Conservation (phyloP, 2,113 vertebrate species). For the Sapayoa aenigma region DNA sequence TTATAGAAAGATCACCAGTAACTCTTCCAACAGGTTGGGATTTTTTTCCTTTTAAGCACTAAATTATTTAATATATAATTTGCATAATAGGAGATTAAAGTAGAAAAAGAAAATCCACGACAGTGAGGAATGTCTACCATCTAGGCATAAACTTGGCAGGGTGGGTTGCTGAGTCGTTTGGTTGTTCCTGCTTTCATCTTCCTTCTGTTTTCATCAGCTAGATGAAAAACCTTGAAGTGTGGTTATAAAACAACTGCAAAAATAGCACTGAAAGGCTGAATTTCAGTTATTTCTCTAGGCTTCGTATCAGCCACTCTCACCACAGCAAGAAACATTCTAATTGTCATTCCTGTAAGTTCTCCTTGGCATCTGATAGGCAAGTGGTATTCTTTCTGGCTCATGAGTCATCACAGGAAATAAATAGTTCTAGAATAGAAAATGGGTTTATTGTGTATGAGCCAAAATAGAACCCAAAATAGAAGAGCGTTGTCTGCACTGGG, state of each 20-base stretch:
- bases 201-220: neutral
- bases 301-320: neutral
- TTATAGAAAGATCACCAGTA: neutral
- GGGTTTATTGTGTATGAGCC: constrained; percentile 36
- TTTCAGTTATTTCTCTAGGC: neutral
- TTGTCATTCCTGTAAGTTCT: constrained; percentile 39
- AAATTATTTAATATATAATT: neutral
- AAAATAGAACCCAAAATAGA: constrained; percentile 49
- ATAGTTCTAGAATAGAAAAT: constrained; percentile 41
- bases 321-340: neutral
- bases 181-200: constrained; percentile 5
- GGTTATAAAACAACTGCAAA: constrained; percentile 23
- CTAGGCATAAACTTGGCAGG: neutral
- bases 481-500: neutral
- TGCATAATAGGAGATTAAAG: neutral
- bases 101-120: neutral
- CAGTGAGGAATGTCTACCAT: neutral
- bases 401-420: constrained; percentile 20
- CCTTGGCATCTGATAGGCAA: constrained; percentile 24
- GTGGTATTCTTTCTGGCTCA: constrained; percentile 40
- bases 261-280: constrained; percentile 17
- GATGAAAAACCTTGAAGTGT: neutral
- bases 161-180: neutral
- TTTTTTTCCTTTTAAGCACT: neutral
- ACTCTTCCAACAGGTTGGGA: neutral